These are phyloP conservation scores for Halesus radiatus DNA, from an alignment of 1,140 invertebrate genomes.

Conservation along the genomic window DNA sequence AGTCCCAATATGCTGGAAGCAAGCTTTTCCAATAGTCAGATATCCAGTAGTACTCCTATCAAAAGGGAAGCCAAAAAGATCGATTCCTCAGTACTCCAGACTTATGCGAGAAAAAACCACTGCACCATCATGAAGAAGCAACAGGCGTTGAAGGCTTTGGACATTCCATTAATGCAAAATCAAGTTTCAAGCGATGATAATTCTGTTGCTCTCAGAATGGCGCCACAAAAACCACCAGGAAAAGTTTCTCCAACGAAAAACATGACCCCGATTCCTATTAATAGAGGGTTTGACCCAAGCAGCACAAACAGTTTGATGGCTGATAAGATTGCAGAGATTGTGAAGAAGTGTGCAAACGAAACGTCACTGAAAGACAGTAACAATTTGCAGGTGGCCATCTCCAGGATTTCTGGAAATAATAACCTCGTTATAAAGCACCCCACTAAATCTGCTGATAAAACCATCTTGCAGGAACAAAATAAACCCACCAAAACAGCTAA, in stretches of 20 bases:
- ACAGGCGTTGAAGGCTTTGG: neutral
- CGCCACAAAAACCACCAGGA: neutral
- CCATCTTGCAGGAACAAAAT: neutral
- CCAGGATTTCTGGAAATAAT: constrained; percentile 10
- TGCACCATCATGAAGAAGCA: constrained; percentile 36
- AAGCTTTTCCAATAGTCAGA: neutral
- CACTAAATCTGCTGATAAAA: neutral
- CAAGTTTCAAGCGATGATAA: constrained; percentile 38
- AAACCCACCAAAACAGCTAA: neutral
- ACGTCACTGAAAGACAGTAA: neutral
- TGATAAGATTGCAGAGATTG: neutral
- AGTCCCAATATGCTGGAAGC: neutral
- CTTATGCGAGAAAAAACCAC: constrained; percentile 44
- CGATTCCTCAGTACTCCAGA: constrained; percentile 6
- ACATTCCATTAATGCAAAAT: neutral
- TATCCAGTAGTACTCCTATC: neutral
- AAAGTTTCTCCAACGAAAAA: neutral
- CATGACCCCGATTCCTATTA: neutral
- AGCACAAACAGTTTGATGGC: neutral
- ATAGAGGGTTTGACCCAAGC: neutral
- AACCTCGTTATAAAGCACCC: constrained; percentile 4
- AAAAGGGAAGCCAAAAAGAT: constrained; percentile 31
- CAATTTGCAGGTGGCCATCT: constrained; percentile 16
- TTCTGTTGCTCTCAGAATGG: constrained; percentile 31
- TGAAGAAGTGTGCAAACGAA: too few species aligned